phyloP scores from a whole-genome alignment of 2,888 invertebrate species.

The Megamerina dolium region DNA sequence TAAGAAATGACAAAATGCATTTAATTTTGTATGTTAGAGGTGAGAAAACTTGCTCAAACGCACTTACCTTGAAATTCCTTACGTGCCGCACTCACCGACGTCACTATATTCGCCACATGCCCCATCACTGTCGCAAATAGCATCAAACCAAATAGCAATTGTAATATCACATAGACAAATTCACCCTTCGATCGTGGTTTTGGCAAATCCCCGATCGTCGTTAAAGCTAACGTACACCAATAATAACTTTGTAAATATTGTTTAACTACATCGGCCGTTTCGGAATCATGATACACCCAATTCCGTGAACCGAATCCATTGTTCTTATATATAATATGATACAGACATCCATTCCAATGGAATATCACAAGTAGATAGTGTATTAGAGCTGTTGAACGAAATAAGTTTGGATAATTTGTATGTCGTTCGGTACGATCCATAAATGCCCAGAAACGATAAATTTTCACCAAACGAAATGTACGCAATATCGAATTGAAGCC shows the following conservation, averaged over 20 bases:
- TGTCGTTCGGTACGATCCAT: conserved; percentile 97
- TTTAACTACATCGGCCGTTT: conserved; percentile 82
- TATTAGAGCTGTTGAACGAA: conserved; percentile 84
- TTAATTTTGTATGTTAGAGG: no score
- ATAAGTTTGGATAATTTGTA: conserved; percentile 97
- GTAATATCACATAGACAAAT: conserved; percentile 91
- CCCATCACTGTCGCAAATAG: conserved; percentile 95
- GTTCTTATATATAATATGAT: conserved; percentile 94
- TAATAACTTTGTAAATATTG: conserved; percentile 97
- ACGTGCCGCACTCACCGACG: conserved; percentile 91
- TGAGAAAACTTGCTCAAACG: no score
- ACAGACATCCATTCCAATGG: conserved; percentile 99
- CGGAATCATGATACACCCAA: conserved; percentile 84
- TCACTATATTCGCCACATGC: conserved; percentile 97
- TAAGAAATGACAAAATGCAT: no score
- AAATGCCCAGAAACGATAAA: conserved; percentile 97
- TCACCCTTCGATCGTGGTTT: conserved; percentile 89
- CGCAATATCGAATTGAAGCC: conserved; percentile 94
- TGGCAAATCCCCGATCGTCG: conserved; percentile 90
- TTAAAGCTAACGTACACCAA: conserved; percentile 94
- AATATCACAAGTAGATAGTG: conserved; percentile 97
- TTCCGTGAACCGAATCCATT: conserved; percentile 90
- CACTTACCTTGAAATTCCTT: conserved; percentile 96
- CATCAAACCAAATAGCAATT: conserved; percentile 88
- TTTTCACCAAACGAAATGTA: conserved; percentile 92